phyloP scores from a whole-genome alignment of 1,140 invertebrate species.

The Antheraea pernyi region DNA sequence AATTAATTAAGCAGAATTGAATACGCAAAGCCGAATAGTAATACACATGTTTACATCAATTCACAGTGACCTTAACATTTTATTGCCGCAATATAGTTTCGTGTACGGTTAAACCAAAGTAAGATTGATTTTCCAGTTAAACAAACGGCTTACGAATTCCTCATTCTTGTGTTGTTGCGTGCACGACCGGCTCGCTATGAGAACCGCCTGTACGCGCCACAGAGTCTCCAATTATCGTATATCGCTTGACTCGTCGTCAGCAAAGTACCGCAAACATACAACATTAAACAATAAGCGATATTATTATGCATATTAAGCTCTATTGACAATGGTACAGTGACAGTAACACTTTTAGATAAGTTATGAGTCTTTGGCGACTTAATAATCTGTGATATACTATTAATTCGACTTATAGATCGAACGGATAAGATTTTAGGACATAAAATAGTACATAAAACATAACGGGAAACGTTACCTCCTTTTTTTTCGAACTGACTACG shows the following conservation, averaged over 20 bases:
- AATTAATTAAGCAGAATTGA: background rate
- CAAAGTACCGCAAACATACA: background rate
- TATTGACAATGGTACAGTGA: too few species aligned
- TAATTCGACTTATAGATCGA: too few species aligned
- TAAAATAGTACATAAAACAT: too few species aligned
- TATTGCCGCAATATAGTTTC: conserved; percentile 32
- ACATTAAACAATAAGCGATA: background rate
- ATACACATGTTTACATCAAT: background rate
- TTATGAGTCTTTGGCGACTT: too few species aligned
- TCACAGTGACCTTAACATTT: conserved; percentile 44
- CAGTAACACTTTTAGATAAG: too few species aligned
- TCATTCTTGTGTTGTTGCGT: conserved; percentile 20
- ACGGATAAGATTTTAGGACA: too few species aligned
- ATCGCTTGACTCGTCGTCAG: background rate
- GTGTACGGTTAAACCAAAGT: conserved; percentile 39
- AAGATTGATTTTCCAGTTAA: conserved; percentile 59
- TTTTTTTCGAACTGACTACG: too few species aligned
- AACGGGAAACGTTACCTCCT: too few species aligned
- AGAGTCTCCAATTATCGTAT: background rate
- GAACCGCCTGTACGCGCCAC: background rate
- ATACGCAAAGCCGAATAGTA: background rate
- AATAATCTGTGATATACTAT: too few species aligned
- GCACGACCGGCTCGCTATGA: conserved; percentile 18
- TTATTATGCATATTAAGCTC: too few species aligned
- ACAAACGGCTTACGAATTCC: conserved; percentile 39